Evolutionary conservation across 92 coral and sea anemone genomes (phyloP), one percentile per base, ranked within the genome.

Genomic region (Chrysogorgia sp.): DNA sequence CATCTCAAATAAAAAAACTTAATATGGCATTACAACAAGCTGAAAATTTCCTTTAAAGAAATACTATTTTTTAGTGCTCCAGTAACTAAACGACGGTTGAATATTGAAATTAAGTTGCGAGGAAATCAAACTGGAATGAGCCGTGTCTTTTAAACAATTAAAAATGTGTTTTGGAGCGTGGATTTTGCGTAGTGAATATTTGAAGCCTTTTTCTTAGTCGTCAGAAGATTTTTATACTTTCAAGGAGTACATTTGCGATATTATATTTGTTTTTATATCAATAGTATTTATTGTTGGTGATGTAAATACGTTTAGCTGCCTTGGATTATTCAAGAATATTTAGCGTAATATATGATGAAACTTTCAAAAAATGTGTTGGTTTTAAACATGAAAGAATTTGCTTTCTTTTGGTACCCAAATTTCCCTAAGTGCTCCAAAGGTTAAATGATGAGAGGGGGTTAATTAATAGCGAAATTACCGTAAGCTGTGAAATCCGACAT

Each of bases 401-500:
- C 34, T 61, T 61, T 61, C 21, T 53, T 61, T 24, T 30, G 34
- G 34, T 61, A 29, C 63, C 63, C 15, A 57, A 57, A 10, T 57
- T 57, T 23, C 2, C 22, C 63, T 57, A 1, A 28, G 24, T 61
- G 67, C 67, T 61, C 67, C 40, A 35, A 34, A 61, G 29, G 21
- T 35, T 15, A 61, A 35, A 26, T 35, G 29, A 61, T 34, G 34
- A 24, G 17, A 61, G 30, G 67, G 67, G n/a, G n/a, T n/a, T n/a
- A n/a, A n/a, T n/a, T n/a, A n/a, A n/a, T 1, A 24, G 30, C 29
- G 67, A 61, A 61, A 61, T 61, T 61, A n/a, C n/a, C n/a, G n/a
- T n/a, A n/a, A n/a, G n/a, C n/a, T n/a, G n/a, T n/a, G n/a, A n/a
- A n/a, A n/a, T 10, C 7, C 30, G n/a, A n/a, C 29, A 1, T 2